Percentiles rank a stretch among this genome's conserved stretches.
Conservation (phyloP, 2,797 vertebrate species). For the Megalops cyprinoides region DNA sequence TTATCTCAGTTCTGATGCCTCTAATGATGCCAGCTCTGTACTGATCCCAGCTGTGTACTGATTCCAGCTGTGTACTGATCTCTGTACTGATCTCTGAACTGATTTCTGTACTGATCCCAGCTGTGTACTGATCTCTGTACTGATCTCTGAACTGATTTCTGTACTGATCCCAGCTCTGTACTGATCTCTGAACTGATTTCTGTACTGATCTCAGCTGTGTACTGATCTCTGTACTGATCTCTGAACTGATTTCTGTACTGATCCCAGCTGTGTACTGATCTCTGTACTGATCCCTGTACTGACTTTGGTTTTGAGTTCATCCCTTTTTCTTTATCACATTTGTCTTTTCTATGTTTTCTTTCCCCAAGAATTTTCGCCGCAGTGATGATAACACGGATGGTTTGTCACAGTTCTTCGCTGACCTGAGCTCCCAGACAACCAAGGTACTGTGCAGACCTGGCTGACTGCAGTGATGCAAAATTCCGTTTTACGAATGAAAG, state of each 20-base stretch:
- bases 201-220: neutral
- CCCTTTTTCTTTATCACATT: too few relatives aligned
- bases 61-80: neutral
- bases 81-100: neutral
- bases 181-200: too few relatives aligned
- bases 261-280: too few relatives aligned
- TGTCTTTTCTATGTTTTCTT: too few relatives aligned
- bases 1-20: too few relatives aligned
- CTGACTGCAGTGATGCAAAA: too few relatives aligned
- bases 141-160: neutral
- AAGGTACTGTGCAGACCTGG: slow-evolving; percentile 55
- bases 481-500: too few relatives aligned
- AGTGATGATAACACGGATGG: rapidly evolving
- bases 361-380: too few relatives aligned
- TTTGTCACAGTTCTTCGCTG: rapidly evolving
- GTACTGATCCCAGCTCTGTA: neutral
- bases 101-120: neutral
- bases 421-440: slow-evolving; percentile 43
- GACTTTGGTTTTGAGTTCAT: too few relatives aligned
- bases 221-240: too few relatives aligned
- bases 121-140: too few relatives aligned
- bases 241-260: neutral
- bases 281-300: too few relatives aligned
- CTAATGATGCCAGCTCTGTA: neutral
- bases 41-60: neutral